Evolutionary conservation across 2,888 invertebrate genomes (phyloP), one percentile per base, ranked within the genome.

Genomic region (Agonopterix heracliana): DNA sequence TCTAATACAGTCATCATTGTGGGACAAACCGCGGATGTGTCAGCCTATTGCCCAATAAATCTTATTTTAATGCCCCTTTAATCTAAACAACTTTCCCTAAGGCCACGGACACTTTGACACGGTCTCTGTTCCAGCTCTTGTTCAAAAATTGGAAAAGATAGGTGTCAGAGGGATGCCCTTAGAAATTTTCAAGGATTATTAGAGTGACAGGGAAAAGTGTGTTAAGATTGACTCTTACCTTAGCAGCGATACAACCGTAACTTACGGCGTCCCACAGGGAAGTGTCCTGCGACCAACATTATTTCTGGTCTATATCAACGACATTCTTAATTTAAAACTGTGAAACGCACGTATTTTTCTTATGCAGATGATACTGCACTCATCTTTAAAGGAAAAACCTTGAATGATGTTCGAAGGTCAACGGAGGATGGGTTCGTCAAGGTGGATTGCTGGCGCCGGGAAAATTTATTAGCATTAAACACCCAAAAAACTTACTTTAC

Each of bases 61-160:
- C 58, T 59, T 54, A 54, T 60, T 63, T 61, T 59, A 60, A 56
- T 53, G 56, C 56, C 62, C 59, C 10, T 61, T 61, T 63, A 61
- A 57, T n/a, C n/a, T n/a, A n/a, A n/a, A n/a, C n/a, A n/a, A n/a
- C n/a, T n/a, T n/a, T n/a, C n/a, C n/a, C n/a, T n/a, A n/a, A n/a
- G n/a, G n/a, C n/a, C n/a, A n/a, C n/a, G n/a, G n/a, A n/a, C n/a
- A n/a, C n/a, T n/a, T n/a, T n/a, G n/a, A n/a, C n/a, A n/a, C n/a
- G n/a, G n/a, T n/a, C n/a, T n/a, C n/a, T n/a, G 10, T 36, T 36
- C 36, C 36, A 2, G 10, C 10, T 10, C 36, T 36, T 10, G 2
- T 36, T 9, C 2, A 36, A 36, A 36, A 36, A 36, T 10, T 36
- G 9, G 36, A 36, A 36, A 36, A 10, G 9, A 41, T 41, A n/a